These are phyloP conservation scores for Hafferia zeledoni DNA, from an alignment of 2,797 vertebrate genomes.

Conservation along the genomic window DNA sequence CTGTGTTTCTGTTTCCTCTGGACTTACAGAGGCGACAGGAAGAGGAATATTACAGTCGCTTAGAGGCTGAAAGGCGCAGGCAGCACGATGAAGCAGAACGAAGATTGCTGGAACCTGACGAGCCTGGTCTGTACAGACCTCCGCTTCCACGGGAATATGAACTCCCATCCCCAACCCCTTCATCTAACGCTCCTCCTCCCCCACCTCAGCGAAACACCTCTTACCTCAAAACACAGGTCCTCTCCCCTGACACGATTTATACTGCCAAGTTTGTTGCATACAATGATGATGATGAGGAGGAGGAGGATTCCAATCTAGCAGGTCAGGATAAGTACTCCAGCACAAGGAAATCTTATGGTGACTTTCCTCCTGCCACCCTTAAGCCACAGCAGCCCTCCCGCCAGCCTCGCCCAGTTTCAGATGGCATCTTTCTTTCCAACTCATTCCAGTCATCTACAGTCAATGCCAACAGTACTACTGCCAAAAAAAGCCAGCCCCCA, in stretches of 20 bases:
- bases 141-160: conserved; percentile 95
- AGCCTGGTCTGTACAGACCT: conserved; percentile 96
- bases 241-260: conserved; percentile 96
- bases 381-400: conserved; percentile 85
- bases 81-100: conserved; percentile 95
- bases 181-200: conserved; percentile 89
- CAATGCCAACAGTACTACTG: conserved; percentile 95
- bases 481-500: conserved; percentile 78
- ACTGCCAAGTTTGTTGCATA: conserved; percentile 98
- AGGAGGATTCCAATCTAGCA: conserved; percentile 86
- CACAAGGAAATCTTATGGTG: conserved; percentile 89
- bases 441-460: conserved; percentile 89
- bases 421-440: conserved; percentile 94
- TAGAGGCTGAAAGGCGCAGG: conserved; percentile 95
- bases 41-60: conserved; percentile 95
- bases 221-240: conserved; percentile 95
- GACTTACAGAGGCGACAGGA: conserved; percentile 95
- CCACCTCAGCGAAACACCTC: conserved; percentile 97
- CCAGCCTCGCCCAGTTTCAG: conserved; percentile 92
- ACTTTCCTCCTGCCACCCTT: conserved; percentile 84
- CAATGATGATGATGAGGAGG: conserved; percentile 92
- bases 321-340: conserved; percentile 95
- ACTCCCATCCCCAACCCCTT: conserved; percentile 83
- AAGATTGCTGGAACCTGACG: conserved; percentile 92
- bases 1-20: conserved; percentile 55